These are phyloP conservation scores for Spisula solida DNA, from an alignment of 2,888 invertebrate genomes.

Conservation along the genomic window DNA sequence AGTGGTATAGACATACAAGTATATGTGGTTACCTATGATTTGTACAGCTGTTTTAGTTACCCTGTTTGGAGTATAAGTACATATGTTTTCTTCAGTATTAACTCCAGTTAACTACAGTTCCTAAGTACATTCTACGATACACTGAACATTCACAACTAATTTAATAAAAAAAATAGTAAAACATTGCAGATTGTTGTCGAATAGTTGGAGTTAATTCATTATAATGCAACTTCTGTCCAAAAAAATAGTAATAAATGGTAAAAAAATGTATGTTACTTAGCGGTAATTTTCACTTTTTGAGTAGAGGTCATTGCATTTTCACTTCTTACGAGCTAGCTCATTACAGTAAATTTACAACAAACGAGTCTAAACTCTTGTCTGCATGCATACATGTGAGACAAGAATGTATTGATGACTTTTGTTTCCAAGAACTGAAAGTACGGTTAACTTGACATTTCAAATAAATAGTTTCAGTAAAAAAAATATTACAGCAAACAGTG, in stretches of 20 bases:
- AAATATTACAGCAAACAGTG: background rate
- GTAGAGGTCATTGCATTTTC: background rate
- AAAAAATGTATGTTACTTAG: background rate
- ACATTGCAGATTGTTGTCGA: background rate
- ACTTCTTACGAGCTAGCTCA: too few species aligned
- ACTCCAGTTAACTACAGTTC: background rate
- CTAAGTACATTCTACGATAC: background rate
- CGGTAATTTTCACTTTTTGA: background rate
- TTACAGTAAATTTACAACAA: too few species aligned
- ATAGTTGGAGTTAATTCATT: background rate
- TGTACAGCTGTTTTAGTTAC: background rate
- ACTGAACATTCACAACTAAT: background rate
- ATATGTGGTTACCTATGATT: constrained; percentile 6
- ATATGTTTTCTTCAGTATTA: constrained; percentile 14
- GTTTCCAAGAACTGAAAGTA: background rate
- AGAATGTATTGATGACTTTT: background rate
- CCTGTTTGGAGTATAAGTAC: background rate
- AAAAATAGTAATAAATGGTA: constrained; percentile 14
- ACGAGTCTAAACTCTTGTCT: too few species aligned
- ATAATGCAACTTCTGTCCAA: background rate
- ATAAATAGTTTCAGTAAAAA: background rate
- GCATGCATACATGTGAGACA: too few species aligned
- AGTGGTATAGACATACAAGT: background rate
- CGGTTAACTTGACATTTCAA: background rate
- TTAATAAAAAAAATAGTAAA: background rate